Percentiles rank a stretch among this genome's conserved stretches.
These are phyloP conservation scores for Plestiodon gilberti DNA, from an alignment of 2,113 vertebrate genomes.

Conservation along the genomic window DNA sequence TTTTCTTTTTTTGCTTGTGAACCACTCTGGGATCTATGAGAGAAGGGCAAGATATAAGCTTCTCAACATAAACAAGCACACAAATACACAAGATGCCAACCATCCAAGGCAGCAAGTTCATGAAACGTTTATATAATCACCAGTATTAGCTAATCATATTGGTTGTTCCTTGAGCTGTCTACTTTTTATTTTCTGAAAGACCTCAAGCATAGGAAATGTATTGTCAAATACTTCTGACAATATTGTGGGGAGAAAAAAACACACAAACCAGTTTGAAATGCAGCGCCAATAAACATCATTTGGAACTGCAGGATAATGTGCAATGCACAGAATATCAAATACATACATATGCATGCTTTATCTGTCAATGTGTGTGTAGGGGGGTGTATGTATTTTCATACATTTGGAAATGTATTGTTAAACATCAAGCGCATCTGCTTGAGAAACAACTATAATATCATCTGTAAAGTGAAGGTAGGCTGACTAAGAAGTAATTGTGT, in stretches of 20 bases:
- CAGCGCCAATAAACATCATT: not conserved
- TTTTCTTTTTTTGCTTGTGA: no score
- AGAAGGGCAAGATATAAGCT: no score
- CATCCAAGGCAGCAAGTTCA: not conserved
- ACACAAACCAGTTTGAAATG: not conserved
- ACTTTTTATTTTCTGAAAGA: not conserved
- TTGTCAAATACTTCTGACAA: not conserved
- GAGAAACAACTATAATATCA: conserved; percentile 2
- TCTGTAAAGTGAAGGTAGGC: not conserved
- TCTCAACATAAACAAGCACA: no score
- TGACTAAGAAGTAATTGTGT: not conserved
- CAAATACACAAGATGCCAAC: no score
- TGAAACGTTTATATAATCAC: not conserved
- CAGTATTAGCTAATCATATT: not conserved
- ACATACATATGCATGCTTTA: not conserved
- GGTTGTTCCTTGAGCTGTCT: not conserved
- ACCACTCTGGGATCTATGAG: no score
- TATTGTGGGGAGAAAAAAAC: not conserved
- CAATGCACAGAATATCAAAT: not conserved
- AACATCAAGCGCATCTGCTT: not conserved
- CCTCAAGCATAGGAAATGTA: not conserved
- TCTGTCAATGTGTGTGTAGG: not conserved
- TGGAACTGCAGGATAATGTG: not conserved
- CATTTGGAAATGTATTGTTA: not conserved
- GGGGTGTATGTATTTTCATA: not conserved